A percentile compares a stretch with the other conserved stretches of the same genome.
These are phyloP conservation scores for Volucella zonaria DNA, from an alignment of 2,888 invertebrate genomes.

Conservation along the genomic window DNA sequence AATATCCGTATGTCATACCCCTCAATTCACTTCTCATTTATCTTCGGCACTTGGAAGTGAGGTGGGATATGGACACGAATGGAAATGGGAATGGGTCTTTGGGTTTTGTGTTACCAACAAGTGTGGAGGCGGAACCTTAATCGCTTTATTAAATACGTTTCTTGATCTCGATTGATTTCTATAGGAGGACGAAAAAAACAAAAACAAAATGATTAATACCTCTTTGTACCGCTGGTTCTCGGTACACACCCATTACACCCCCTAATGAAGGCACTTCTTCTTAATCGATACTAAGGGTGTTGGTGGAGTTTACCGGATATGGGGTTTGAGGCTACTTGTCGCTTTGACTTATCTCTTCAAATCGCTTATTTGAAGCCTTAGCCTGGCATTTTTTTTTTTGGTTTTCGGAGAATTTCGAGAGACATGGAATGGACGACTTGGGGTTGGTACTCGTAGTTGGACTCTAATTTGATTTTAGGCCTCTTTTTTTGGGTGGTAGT, in stretches of 20 bases:
- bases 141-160: constrained; percentile 58
- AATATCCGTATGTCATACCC: constrained; percentile 19
- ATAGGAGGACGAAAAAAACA: neutral
- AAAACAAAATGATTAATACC: neutral
- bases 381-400: neutral
- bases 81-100: neutral
- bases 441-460: constrained; percentile 49
- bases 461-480: constrained; percentile 45
- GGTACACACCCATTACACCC: neutral
- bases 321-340: constrained; percentile 1
- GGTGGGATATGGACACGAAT: neutral
- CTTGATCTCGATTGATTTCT: constrained; percentile 52
- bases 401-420: neutral
- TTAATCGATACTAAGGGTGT: constrained; percentile 27
- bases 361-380: constrained; percentile 30
- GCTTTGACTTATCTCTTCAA: constrained; percentile 34
- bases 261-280: neutral
- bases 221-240: neutral
- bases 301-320: too few relatives aligned
- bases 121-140: constrained; percentile 46
- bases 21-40: constrained; percentile 38
- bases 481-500: neutral
- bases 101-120: constrained; percentile 28
- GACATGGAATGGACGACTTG: constrained; percentile 18
- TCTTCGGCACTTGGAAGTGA: constrained; percentile 6